phyloP scores from a whole-genome alignment of 2,888 invertebrate genomes.

The Argyra leucocephala region DNA sequence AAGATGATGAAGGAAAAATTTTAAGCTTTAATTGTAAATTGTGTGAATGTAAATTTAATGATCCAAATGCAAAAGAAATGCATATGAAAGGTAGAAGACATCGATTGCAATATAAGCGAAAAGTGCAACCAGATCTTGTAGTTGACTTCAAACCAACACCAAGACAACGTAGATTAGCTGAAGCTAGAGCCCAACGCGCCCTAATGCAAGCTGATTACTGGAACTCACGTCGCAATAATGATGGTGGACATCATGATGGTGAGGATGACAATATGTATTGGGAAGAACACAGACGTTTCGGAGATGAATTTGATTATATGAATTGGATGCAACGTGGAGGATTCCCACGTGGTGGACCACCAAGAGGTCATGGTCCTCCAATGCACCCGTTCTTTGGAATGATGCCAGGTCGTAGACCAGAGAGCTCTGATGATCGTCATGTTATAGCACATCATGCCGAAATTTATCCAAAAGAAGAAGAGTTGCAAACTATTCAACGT shows the following conservation, averaged over 20 bases:
- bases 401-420: slow-evolving; percentile 66
- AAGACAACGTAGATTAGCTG: slow-evolving; percentile 73
- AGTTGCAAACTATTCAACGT: slow-evolving; percentile 80
- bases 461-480: slow-evolving; percentile 87
- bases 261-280: slow-evolving; percentile 79
- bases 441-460: slow-evolving; percentile 86
- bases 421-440: slow-evolving; percentile 93
- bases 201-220: slow-evolving; percentile 58
- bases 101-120: slow-evolving; percentile 92
- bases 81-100: slow-evolving; percentile 98
- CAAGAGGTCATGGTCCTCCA: slow-evolving; percentile 42
- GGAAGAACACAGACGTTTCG: slow-evolving; percentile 71
- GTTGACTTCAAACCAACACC: slow-evolving; percentile 93
- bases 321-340: slow-evolving; percentile 60
- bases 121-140: slow-evolving; percentile 78
- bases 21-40: slow-evolving; percentile 95
- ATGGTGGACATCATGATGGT: slow-evolving; percentile 39
- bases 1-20: slow-evolving; percentile 82
- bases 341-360: slow-evolving; percentile 36
- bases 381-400: slow-evolving; percentile 47
- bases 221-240: slow-evolving; percentile 57
- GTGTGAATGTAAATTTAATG: slow-evolving; percentile 98
- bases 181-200: slow-evolving; percentile 74
- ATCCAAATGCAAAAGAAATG: slow-evolving; percentile 99
- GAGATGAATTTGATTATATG: slow-evolving; percentile 62